Conservation (phyloP, 1,140 invertebrate genomes). For the Onthophagus taurus region DNA sequence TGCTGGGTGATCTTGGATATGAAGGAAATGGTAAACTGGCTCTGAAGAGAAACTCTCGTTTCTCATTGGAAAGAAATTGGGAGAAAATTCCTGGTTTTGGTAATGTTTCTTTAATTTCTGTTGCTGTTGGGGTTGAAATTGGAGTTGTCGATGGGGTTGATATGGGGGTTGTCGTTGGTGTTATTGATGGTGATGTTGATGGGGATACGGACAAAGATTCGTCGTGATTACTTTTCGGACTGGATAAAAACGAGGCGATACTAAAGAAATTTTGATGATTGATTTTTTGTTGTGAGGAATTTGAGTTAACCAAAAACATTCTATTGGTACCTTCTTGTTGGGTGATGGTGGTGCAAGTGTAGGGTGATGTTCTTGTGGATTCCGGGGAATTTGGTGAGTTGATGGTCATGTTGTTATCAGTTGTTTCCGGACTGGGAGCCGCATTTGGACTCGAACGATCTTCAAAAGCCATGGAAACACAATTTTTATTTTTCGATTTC, state of each 20-base stretch:
- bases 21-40: neutral
- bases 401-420: constrained; percentile 16
- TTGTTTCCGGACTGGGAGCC: constrained; percentile 24
- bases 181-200: constrained; percentile 14
- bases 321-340: constrained; percentile 19
- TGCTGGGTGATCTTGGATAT: constrained; percentile 7
- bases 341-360: constrained; percentile 32
- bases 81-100: constrained; percentile 1
- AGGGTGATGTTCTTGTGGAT: constrained; percentile 33
- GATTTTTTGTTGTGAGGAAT: constrained; percentile 18
- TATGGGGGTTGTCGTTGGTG: constrained; percentile 3
- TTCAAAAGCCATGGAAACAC: constrained; percentile 32
- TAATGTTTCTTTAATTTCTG: constrained; percentile 15
- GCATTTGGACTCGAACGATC: constrained; percentile 34
- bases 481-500: neutral
- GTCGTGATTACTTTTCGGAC: constrained; percentile 23
- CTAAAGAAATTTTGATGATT: constrained; percentile 22
- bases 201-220: neutral
- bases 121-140: constrained; percentile 17
- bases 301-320: constrained; percentile 10
- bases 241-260: constrained; percentile 32
- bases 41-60: constrained; percentile 14
- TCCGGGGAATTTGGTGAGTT: constrained; percentile 34
- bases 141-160: constrained; percentile 6
- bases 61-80: neutral